A percentile compares a stretch with the other conserved stretches of the same genome.
Conservation (phyloP, 2,797 vertebrate genomes). For the Trachops cirrhosus region DNA sequence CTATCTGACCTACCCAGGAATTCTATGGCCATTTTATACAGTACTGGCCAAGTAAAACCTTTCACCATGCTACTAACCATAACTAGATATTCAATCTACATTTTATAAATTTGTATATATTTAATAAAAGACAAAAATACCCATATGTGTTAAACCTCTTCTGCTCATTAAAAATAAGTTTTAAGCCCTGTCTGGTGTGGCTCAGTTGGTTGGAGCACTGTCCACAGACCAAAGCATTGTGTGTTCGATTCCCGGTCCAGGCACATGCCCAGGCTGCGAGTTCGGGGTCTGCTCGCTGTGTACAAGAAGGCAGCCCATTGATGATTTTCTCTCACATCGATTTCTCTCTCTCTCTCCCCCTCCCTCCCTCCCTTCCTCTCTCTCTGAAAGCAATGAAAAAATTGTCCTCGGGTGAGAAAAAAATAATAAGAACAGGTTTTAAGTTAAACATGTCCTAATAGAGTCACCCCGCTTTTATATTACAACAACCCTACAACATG, state of each 20-base stretch:
- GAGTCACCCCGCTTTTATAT: not conserved
- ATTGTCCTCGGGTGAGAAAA: too few relatives aligned
- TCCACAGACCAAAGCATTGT: too few relatives aligned
- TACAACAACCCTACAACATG: not conserved
- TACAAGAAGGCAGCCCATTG: too few relatives aligned
- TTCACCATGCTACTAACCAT: not conserved
- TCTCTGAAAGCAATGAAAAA: too few relatives aligned
- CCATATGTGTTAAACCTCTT: not conserved
- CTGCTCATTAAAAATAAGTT: not conserved
- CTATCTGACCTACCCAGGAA: not conserved
- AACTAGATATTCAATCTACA: not conserved
- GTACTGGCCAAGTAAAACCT: not conserved
- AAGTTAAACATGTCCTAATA: not conserved
- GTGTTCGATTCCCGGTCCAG: too few relatives aligned
- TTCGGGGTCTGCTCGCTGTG: too few relatives aligned
- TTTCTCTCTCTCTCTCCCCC: too few relatives aligned
- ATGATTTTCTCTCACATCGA: too few relatives aligned
- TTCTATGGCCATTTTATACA: not conserved
- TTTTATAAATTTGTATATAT: not conserved
- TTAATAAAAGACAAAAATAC: not conserved
- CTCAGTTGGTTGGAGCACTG: too few relatives aligned
- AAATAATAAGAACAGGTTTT: not conserved
- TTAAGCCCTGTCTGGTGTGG: not conserved
- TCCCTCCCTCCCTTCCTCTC: too few relatives aligned
- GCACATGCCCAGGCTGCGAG: too few relatives aligned